These are phyloP conservation scores for Leptoclinus maculatus DNA, from an alignment of 2,797 vertebrate genomes.

Conservation along the genomic window DNA sequence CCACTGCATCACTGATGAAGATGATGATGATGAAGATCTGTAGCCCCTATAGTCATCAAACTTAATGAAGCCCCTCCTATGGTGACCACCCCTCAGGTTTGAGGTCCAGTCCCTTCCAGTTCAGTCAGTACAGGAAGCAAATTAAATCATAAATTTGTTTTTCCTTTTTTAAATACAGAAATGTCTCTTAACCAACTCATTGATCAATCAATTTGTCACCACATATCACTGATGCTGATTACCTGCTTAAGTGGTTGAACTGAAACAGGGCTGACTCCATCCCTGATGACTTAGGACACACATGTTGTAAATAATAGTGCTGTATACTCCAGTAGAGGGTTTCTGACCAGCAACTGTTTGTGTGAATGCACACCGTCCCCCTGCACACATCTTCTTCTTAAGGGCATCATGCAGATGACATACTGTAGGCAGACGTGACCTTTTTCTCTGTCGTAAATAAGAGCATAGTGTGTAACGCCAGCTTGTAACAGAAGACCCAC, in stretches of 20 bases:
- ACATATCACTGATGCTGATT: constrained; percentile 33
- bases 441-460: constrained; percentile 68
- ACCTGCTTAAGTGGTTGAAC: constrained; percentile 52
- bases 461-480: constrained; percentile 64
- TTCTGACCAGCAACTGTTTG: constrained; percentile 79
- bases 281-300: constrained; percentile 55
- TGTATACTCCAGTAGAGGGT: constrained; percentile 75
- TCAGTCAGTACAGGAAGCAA: constrained; percentile 38
- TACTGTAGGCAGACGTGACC: constrained; percentile 65
- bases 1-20: constrained; percentile 62
- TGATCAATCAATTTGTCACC: constrained; percentile 27
- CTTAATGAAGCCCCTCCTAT: constrained; percentile 59
- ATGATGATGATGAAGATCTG: constrained; percentile 68
- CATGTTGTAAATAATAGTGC: constrained; percentile 76
- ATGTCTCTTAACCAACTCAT: background rate
- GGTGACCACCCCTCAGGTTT: constrained; percentile 56
- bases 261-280: constrained; percentile 56
- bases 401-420: constrained; percentile 64
- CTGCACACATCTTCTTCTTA: constrained; percentile 55
- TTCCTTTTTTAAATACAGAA: constrained; percentile 29
- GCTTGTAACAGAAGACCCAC: constrained; percentile 74
- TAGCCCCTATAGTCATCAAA: constrained; percentile 69
- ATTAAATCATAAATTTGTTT: background rate
- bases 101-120: constrained; percentile 53
- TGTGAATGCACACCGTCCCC: constrained; percentile 60